Base-by-base conservation (phyloP, 2,113 vertebrate genomes). In the Nettapus auritus region DNA sequence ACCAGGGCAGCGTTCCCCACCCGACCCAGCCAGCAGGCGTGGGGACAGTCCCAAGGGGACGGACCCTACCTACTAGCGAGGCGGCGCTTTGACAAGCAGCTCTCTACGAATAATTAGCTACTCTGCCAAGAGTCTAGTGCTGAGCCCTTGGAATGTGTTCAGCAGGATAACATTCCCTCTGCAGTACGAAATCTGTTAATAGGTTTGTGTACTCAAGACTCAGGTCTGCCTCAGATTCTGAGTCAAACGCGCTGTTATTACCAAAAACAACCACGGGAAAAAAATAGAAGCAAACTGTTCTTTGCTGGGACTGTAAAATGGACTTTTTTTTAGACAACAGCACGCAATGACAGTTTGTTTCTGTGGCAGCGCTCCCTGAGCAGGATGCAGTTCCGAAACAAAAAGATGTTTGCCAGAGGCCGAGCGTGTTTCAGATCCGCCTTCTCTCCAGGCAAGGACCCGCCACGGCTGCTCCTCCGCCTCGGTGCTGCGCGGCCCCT, bases 1-100 rank as follows among this genome's bases (percentile, higher is more conserved):
- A 42, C 20, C 29, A 66, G 28, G 76, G 46, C 60, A 67, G 46
- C 21, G 90, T 82, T 57, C 7, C 63, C 28, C 68, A 69, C 40
- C 40, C 44, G 44, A 66, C 8, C 25, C 22, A 2, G 2, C 55
- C 80, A 69, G 13, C 0, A 3, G 76, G 31, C 60, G 31, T 38
- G 55, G 59, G 69, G n/a, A 21, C 46, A 78, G 55, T 66, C 86
- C 67, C 89, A 69, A 31, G 40, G 38, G 71, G 17, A 83, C n/a
- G 23, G 69, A 44, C 81, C 69, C 73, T 90, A 78, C 59, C 59
- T 66, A 13, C 55, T 2, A 77, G 63, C n/a, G 23, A 90, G 73
- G 57, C 68, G 64, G 89, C 87, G 70, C 84, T 94, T 94, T 89
- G 73, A 91, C 91, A 94, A 90, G 69, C 55, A 69, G 53, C 73